Evolutionary conservation across 2,113 vertebrate genomes (phyloP), one percentile per base, ranked within the genome.

Genomic region (Lophius piscatorius): DNA sequence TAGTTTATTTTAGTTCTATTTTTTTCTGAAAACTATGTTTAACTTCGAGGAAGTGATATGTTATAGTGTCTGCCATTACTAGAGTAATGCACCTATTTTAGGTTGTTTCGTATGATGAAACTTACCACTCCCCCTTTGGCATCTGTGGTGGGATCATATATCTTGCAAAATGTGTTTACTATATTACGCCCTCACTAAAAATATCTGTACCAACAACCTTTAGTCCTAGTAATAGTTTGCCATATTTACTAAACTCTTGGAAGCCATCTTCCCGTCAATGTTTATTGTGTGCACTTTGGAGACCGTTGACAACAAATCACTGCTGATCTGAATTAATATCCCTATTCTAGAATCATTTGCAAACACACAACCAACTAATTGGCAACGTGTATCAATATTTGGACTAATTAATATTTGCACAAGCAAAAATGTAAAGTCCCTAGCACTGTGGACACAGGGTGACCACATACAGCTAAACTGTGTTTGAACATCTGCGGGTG

Each of bases 71-170:
- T 23, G 20, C 6, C 58, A 44, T 28, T 60, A 14, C 42, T 13
- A 36, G 21, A 17, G 35, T n/a, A n/a, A n/a, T n/a, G n/a, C n/a
- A n/a, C n/a, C 46, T 73, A 68, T 60, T 66, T 74, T 72, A 31
- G 34, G 31, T 28, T 39, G 14, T 36, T 18, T 21, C 6, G n/a
- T 42, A 5, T 42, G 9, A 11, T 3, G 9, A 47, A 24, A 51
- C 28, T 47, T 16, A 70, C 13, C 20, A n/a, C 6, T 49, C 39
- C 16, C 68, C 50, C 6, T 58, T 66, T 44, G 35, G 73, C 26
- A 22, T 67, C 9, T 57, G 56, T 35, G 22, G 24, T 20, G 6
- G 21, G 20, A 62, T 52, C 11, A 17, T 47, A 31, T 23, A 40
- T 49, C 20, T 26, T 9, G 10, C 36, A 55, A 23, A 35, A 56